Percentiles rank a stretch among this genome's conserved stretches.
Conservation (phyloP, 2,888 invertebrate species). For the Yponomeuta evonymella region DNA sequence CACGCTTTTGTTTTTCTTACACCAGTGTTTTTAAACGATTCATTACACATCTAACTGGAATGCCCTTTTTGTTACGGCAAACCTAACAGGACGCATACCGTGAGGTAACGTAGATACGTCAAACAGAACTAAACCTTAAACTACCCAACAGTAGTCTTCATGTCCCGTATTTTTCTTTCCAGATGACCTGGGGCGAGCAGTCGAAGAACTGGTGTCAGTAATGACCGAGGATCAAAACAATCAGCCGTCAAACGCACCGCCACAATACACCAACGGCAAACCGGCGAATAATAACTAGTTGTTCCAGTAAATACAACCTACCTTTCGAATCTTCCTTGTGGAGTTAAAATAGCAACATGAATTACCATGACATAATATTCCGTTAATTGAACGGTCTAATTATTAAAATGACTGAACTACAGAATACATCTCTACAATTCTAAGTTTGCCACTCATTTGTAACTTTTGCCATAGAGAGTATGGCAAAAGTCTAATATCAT, state of each 20-base stretch:
- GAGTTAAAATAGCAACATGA: neutral
- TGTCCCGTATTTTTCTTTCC: slow-evolving; percentile 35
- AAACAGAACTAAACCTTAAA: neutral
- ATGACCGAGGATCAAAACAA: slow-evolving; percentile 83
- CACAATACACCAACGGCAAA: slow-evolving; percentile 70
- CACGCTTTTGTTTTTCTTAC: slow-evolving; percentile 27
- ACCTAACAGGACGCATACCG: slow-evolving; percentile 65
- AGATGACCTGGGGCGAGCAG: slow-evolving; percentile 91
- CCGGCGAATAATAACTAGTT: slow-evolving; percentile 38
- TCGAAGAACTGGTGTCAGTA: slow-evolving; percentile 91
- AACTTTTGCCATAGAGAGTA: too few species aligned
- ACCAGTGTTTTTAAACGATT: slow-evolving; percentile 50
- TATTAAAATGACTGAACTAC: too few species aligned
- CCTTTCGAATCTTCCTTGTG: neutral
- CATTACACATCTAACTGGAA: neutral
- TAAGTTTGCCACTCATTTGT: too few species aligned
- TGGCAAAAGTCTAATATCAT: too few species aligned
- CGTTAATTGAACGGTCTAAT: neutral
- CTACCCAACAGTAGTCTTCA: neutral
- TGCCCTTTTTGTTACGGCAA: slow-evolving; percentile 39
- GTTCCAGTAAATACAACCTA: slow-evolving; percentile 17
- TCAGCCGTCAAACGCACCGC: slow-evolving; percentile 51
- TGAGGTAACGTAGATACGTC: slow-evolving; percentile 50
- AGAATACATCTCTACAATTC: too few species aligned
- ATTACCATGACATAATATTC: neutral